phyloP scores from a whole-genome alignment of 2,113 vertebrate species.

The Fregata magnificens region DNA sequence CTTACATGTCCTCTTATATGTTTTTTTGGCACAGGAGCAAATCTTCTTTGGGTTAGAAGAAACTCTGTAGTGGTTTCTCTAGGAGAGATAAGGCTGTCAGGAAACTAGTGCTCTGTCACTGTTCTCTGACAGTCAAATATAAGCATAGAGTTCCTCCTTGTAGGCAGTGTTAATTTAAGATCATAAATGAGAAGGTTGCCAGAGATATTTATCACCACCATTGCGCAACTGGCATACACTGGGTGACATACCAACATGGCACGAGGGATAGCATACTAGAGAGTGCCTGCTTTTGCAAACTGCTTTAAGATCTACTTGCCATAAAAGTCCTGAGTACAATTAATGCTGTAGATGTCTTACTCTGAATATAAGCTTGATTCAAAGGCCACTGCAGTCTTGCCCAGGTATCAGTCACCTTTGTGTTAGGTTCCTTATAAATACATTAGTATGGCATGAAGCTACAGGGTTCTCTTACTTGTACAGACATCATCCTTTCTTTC shows the following conservation, averaged over 20 bases:
- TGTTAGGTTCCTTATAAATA: not conserved
- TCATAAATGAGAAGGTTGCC: not conserved
- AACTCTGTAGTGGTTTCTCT: not conserved
- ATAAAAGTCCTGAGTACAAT: not conserved
- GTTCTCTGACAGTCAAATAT: not conserved
- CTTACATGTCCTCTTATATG: not conserved
- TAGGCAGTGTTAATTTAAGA: not conserved
- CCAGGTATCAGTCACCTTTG: not conserved
- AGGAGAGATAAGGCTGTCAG: not conserved
- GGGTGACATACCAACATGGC: not conserved
- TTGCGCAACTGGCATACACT: not conserved
- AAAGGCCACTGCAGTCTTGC: not conserved
- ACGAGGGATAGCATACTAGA: rapidly evolving
- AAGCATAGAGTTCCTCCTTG: not conserved
- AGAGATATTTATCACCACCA: too few species aligned
- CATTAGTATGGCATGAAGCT: not conserved
- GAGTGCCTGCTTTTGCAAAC: not conserved
- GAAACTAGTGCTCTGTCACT: not conserved
- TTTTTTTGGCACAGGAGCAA: not conserved
- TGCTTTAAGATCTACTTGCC: not conserved
- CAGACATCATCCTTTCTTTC: not conserved
- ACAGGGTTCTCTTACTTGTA: not conserved
- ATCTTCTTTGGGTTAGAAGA: not conserved
- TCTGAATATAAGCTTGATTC: not conserved
- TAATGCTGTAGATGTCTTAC: not conserved